Evolutionary conservation across 2,888 invertebrate species (phyloP).

Genomic region (Plagodis pulveraria): DNA sequence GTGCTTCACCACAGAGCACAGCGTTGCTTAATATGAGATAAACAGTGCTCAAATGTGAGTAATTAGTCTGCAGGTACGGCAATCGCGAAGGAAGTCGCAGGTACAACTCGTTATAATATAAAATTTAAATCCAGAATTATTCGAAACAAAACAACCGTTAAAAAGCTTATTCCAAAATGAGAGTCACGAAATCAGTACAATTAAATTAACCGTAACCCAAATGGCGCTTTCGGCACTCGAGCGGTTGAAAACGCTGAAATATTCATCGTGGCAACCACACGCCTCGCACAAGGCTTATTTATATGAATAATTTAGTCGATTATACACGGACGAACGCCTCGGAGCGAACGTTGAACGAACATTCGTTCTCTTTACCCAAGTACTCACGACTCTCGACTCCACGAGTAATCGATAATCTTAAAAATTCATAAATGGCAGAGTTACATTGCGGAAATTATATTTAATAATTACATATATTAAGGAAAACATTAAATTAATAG

Average conservation of each 20-base stretch:
- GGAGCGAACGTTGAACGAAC: background rate
- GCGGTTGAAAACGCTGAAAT: slow-evolving; percentile 38
- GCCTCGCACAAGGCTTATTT: slow-evolving; percentile 59
- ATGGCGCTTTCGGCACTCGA: slow-evolving; percentile 43
- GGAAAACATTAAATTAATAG: no score
- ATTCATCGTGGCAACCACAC: slow-evolving; percentile 53
- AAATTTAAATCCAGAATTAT: background rate
- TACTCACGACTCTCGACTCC: no score
- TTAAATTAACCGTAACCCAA: slow-evolving; percentile 54
- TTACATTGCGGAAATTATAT: no score
- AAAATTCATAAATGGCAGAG: no score
- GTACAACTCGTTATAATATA: no score
- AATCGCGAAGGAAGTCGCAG: no score
- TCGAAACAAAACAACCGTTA: slow-evolving; percentile 6
- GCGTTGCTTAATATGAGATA: no score
- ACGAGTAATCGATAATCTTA: no score
- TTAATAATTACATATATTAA: no score
- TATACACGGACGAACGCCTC: slow-evolving; percentile 30
- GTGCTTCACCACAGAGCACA: no score
- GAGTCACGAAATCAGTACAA: slow-evolving; percentile 48
- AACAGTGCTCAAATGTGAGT: no score
- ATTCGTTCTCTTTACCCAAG: background rate
- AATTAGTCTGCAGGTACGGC: no score
- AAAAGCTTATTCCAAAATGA: slow-evolving; percentile 12
- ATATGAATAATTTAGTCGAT: slow-evolving; percentile 69